These are phyloP conservation scores for Zaprionus kolodkinae DNA, from an alignment of 1,140 invertebrate species.

Conservation along the genomic window DNA sequence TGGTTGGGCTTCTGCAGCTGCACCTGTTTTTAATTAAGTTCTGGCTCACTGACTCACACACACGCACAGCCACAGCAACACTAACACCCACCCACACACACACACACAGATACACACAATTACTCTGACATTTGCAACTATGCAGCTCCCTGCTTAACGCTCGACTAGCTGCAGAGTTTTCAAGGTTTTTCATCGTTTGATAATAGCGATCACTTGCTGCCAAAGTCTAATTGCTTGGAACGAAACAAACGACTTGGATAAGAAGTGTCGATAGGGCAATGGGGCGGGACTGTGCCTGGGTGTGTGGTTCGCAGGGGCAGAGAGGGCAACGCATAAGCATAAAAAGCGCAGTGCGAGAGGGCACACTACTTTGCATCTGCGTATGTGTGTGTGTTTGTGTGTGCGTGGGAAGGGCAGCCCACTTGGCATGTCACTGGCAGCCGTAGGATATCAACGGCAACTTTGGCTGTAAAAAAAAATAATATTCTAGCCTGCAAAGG, in stretches of 20 bases:
- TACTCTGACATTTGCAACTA: conserved; percentile 29
- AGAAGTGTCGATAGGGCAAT: conserved; percentile 46
- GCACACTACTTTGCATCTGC: conserved; percentile 18
- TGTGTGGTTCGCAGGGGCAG: background rate
- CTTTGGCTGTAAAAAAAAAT: conserved; percentile 47
- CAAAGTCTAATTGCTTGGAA: conserved; percentile 81
- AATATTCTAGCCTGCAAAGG: conserved; percentile 16
- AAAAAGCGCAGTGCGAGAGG: conserved; percentile 36
- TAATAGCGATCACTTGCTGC: conserved; percentile 71
- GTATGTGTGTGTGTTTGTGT: conserved; percentile 34
- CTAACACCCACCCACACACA: background rate
- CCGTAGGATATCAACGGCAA: conserved; percentile 43
- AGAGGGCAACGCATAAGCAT: conserved; percentile 36
- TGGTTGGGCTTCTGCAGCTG: background rate
- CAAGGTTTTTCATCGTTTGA: conserved; percentile 44
- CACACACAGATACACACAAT: background rate
- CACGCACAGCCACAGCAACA: background rate
- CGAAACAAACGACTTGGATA: conserved; percentile 81
- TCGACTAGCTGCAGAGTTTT: conserved; percentile 54
- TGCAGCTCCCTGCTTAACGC: conserved; percentile 43
- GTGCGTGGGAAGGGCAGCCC: conserved; percentile 45
- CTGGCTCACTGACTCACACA: conserved; percentile 25
- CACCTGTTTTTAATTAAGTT: conserved; percentile 66
- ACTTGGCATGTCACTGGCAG: conserved; percentile 69
- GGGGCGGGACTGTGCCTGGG: background rate